Conservation (phyloP, 2,113 vertebrate genomes). For the Anarrhichthys ocellatus region DNA sequence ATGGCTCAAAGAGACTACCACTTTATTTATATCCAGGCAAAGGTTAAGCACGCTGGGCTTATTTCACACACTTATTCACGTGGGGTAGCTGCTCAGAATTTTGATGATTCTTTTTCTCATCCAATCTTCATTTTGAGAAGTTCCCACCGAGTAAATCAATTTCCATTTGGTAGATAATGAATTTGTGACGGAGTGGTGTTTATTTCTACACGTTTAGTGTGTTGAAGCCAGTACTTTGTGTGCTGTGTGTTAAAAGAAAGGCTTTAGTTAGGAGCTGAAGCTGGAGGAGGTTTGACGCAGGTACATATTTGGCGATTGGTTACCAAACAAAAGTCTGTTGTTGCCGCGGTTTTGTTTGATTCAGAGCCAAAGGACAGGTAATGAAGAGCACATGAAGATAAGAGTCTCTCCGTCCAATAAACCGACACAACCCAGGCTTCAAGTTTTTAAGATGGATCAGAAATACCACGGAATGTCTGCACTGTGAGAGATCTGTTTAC, state of each 20-base stretch:
- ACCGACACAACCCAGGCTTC: slow-evolving; percentile 6
- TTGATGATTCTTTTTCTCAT: neutral
- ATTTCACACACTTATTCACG: neutral
- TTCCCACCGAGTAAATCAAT: neutral
- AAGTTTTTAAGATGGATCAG: neutral
- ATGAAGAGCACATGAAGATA: slow-evolving; percentile 70
- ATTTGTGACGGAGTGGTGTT: neutral
- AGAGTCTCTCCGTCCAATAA: slow-evolving; percentile 19
- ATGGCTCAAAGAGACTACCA: neutral
- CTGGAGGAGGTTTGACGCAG: slow-evolving; percentile 12
- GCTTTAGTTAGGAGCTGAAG: neutral
- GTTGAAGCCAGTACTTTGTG: neutral
- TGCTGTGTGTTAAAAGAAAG: neutral
- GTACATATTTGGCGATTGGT: neutral
- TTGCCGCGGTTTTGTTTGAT: slow-evolving; percentile 58
- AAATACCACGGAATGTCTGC: slow-evolving; percentile 17
- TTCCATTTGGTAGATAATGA: neutral
- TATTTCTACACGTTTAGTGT: neutral
- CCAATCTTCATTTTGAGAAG: neutral
- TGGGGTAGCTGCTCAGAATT: neutral
- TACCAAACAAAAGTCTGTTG: slow-evolving; percentile 41
- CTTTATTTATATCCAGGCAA: slow-evolving; percentile 19
- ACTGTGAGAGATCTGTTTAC: slow-evolving; percentile 21
- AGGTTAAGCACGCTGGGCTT: neutral
- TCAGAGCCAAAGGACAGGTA: slow-evolving; percentile 63